Conservation (phyloP, 2,113 vertebrate genomes). For the Nyctereutes procyonoides region DNA sequence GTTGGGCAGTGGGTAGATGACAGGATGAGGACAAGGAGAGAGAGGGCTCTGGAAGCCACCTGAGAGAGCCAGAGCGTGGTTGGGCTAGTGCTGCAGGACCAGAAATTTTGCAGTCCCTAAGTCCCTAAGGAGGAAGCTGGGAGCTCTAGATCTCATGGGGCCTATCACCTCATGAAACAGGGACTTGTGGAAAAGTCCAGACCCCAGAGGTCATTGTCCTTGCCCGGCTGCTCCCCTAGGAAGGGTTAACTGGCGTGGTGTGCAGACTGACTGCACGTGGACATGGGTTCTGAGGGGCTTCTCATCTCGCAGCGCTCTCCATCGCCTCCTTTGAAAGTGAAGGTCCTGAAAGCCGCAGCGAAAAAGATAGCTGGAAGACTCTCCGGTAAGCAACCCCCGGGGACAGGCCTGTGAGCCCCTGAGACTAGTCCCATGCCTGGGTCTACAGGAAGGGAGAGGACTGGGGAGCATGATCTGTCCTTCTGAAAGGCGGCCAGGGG, state of each 20-base stretch:
- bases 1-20: background rate
- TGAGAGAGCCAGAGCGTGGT: background rate
- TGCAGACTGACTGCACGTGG: background rate
- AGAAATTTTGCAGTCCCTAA: background rate
- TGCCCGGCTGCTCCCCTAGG: background rate
- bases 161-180: background rate
- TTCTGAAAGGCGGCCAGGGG: background rate
- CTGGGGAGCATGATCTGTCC: too few species aligned
- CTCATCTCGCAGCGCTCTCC: conserved; percentile 92
- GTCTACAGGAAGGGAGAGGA: background rate
- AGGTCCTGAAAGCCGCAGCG: conserved; percentile 98
- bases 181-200: background rate
- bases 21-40: background rate
- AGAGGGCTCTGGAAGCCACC: background rate
- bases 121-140: background rate
- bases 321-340: conserved; percentile 98
- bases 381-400: conserved; percentile 90
- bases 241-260: background rate
- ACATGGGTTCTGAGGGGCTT: background rate
- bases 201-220: background rate
- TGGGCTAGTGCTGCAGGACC: background rate
- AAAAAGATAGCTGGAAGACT: conserved; percentile 98
- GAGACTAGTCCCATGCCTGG: conserved; percentile 75
- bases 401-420: background rate
- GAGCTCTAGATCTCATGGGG: background rate